Base-by-base conservation (phyloP, 2,888 invertebrate species). In the Asteroscopus sphinx region DNA sequence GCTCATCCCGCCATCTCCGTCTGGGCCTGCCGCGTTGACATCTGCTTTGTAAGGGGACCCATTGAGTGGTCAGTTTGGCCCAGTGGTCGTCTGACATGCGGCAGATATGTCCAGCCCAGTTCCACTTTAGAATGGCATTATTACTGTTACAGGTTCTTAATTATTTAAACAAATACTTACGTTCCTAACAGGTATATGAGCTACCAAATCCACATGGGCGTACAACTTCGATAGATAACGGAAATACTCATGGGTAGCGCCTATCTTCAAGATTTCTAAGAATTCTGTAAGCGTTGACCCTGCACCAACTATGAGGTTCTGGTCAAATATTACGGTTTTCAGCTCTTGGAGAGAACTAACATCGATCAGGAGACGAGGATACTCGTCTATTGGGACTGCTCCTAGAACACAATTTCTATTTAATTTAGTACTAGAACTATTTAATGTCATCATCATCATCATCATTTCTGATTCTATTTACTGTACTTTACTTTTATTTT, bases 101-200 rank as follows among this genome's bases (percentile, higher is more conserved):
- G n/a, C n/a, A n/a, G n/a, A n/a, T n/a, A n/a, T n/a, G n/a, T n/a
- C n/a, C n/a, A n/a, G n/a, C n/a, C n/a, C n/a, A n/a, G n/a, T n/a
- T n/a, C n/a, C n/a, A n/a, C n/a, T n/a, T n/a, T n/a, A n/a, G n/a
- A n/a, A n/a, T n/a, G n/a, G n/a, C n/a, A n/a, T n/a, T n/a, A n/a
- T n/a, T n/a, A n/a, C n/a, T n/a, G n/a, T n/a, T n/a, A 9, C 9
- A 28, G 9, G 6, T 28, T 28, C 8, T 28, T 28, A 13, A 8
- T 15, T 5, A 33, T 6, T 8, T 13, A 13, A 13, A 33, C 33
- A 2, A 33, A 21, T 51, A 76, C 95, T 92, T 86, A 96, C 96
- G 88, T 97, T 97, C 85, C 97, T 91, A 0, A 97, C 95, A 17
- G 96, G 95, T 37, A 96, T 94, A 82, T 96, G 96, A 1, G 97